Evolutionary conservation across 2,797 vertebrate genomes (phyloP), one percentile per base, ranked within the genome.

Genomic region (Nyctalus aviator): DNA sequence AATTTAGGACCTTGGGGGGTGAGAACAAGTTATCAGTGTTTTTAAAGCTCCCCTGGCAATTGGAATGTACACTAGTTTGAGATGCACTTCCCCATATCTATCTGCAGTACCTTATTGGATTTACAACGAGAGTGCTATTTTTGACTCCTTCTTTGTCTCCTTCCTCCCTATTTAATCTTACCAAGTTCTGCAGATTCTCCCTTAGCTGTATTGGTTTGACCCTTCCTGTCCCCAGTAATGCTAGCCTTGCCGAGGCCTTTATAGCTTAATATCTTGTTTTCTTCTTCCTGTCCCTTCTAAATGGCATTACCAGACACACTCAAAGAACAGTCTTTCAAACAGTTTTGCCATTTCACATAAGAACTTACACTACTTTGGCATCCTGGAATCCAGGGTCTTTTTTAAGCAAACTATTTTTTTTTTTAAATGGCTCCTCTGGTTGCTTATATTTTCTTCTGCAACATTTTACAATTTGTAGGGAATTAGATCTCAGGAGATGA

Each of bases 51-150:
- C 37, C 46, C 10, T 30, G 66, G 64, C 50, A 86, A 53, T 92
- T 95, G 64, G 53, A 90, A 0, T 15, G 12, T 37, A 14, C 2
- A 78, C 77, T 48, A 30, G 23, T 94, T 77, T 75, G 85, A 95
- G 64, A 68, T 69, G 78, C 78, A 35, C 7, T 48, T 90, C 44
- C 14, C 41, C 5, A 0, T 64, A 32, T 77, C 62, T 93, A 4
- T 88, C 23, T 32, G 17, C 78, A 62, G 57, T 25, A 30, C 77
- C 59, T 23, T 84, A 20, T 35, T 90, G 72, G 73, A 84, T 90
- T 94, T 91, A 82, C 15, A 93, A 84, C 8, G 79, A 18, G 25
- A 90, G 62, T 90, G 72, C 32, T 92, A 30, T 73, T 90, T 94
- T 95, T 91, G 84, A 90, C 72, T 76, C 55, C 18, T 62, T 62